A percentile compares a stretch with the other conserved stretches of the same genome.
phyloP scores from a whole-genome alignment of 2,797 vertebrate genomes.

The Dryobates pubescens region DNA sequence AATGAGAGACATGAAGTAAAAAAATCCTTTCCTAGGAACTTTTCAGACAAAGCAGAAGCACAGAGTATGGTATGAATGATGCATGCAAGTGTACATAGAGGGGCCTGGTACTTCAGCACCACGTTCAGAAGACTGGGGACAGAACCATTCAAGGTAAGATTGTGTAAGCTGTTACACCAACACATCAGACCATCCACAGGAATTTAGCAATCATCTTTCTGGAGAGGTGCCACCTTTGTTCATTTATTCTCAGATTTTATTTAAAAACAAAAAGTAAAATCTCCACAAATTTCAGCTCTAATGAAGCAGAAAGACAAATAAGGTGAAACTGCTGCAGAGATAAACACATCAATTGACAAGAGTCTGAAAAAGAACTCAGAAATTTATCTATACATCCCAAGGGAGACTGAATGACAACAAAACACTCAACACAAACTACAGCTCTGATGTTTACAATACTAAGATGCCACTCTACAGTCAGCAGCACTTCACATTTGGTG shows the following conservation, averaged over 20 bases:
- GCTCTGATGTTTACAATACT: neutral
- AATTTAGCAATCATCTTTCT: neutral
- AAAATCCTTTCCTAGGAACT: neutral
- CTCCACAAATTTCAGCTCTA: neutral
- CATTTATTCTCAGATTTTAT: neutral
- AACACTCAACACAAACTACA: neutral
- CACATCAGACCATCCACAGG: neutral
- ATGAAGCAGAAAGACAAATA: neutral
- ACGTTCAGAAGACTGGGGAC: neutral
- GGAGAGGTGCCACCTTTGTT: neutral
- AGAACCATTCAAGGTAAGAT: neutral
- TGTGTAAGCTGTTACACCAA: neutral
- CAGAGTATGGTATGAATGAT: neutral
- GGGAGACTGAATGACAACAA: neutral
- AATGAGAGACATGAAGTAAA: neutral
- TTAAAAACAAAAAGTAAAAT: neutral
- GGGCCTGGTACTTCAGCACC: neutral
- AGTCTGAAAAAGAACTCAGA: neutral
- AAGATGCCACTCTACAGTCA: neutral
- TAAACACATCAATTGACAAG: neutral
- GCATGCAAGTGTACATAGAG: neutral
- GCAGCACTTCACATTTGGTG: neutral
- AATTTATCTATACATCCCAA: neutral
- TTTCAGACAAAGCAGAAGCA: neutral
- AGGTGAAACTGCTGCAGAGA: neutral